These are phyloP conservation scores for Sparus aurata DNA, from an alignment of 2,797 vertebrate genomes.

Conservation along the genomic window DNA sequence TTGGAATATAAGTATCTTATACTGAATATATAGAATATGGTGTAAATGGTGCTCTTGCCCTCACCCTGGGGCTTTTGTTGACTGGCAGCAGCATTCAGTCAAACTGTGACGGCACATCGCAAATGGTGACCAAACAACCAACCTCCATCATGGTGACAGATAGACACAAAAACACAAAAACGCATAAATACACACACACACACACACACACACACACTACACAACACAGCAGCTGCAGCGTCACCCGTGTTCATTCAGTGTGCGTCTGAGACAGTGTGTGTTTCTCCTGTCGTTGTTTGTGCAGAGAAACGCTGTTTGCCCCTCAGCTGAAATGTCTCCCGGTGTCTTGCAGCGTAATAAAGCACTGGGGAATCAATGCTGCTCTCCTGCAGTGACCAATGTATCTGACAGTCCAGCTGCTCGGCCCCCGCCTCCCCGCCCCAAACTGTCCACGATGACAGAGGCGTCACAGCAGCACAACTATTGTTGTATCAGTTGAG, in stretches of 20 bases:
- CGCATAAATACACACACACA: too few relatives aligned
- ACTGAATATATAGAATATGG: background rate
- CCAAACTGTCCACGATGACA: conserved; percentile 39
- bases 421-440: background rate
- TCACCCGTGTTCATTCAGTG: conserved; percentile 10
- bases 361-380: conserved; percentile 25
- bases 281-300: conserved; percentile 1
- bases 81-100: background rate
- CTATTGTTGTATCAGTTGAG: conserved; percentile 28
- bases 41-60: background rate
- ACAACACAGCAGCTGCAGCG: background rate
- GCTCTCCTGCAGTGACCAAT: conserved; percentile 44
- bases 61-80: conserved; percentile 6
- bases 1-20: background rate
- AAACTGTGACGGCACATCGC: conserved; percentile 14
- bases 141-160: conserved; percentile 1
- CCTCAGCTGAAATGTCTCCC: conserved; percentile 16
- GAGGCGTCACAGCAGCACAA: conserved; percentile 35
- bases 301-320: conserved; percentile 20
- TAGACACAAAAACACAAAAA: conserved; percentile 6
- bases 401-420: conserved; percentile 49
- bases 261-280: conserved; percentile 3
- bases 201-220: background rate
- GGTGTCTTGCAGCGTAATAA: background rate
- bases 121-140: conserved; percentile 12